Evolutionary conservation across 2,888 invertebrate genomes (phyloP), one percentile per base, ranked within the genome.

Genomic region (Congeria kusceri): DNA sequence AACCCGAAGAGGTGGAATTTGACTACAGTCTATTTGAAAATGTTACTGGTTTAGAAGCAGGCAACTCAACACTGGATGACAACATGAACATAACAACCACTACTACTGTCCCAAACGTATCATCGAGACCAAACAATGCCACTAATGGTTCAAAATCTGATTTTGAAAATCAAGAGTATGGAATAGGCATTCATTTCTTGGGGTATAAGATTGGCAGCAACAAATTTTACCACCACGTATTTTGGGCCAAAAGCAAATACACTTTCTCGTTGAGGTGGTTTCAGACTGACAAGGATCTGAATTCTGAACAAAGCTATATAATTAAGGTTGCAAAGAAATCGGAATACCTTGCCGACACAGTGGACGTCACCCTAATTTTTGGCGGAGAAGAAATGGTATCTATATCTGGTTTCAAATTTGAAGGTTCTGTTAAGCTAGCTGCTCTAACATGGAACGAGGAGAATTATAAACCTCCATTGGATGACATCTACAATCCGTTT

Each of bases 361-460:
- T 77, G 1, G 81, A 81, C 59, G 27, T 78, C 15, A 67, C 62
- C 18, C 25, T 81, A 15, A 68, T 75, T 28, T 65, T 78, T 18
- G 75, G 71, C 29, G 62, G 57, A 15, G 72, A 75, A 27, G 81
- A 77, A 61, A 29, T 68, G 18, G 65, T 77, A 3, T 72, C 27
- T 27, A 68, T 78, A 3, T 27, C 67, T 11, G 74, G 74, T 23
- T 75, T 81, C 32, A 64, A 77, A 58, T 75, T 77, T 25, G 28
- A 46, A 7, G 58, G 67, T 5, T 61, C 74, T 7, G 39, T 65
- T 18, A 71, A 69, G 53, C 32, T 81, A 5, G 53, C 81, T 25
- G 59, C 69, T 7, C 25, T 75, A 20, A 78, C 81, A 13, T 81
- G 81, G 84, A 88, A 86, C 58, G 85, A 82, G 49, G 69, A 85